phyloP scores from a whole-genome alignment of 2,797 vertebrate genomes.

The Botia kubotai region DNA sequence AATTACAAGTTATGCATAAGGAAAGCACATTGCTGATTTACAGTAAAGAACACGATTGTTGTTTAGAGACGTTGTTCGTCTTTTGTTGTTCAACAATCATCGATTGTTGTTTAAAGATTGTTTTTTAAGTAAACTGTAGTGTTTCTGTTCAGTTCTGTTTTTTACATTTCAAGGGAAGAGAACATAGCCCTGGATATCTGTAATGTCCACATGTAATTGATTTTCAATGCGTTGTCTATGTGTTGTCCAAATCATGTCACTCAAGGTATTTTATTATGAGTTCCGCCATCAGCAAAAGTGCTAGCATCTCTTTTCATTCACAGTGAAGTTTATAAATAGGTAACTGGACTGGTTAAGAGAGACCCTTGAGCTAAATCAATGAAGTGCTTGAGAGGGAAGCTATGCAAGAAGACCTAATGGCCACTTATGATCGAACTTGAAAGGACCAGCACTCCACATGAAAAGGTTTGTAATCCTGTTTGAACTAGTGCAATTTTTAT shows the following conservation, averaged over 20 bases:
- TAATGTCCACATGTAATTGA: background rate
- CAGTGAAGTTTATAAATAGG: slow-evolving; percentile 57
- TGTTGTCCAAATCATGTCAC: slow-evolving; percentile 11
- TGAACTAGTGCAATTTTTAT: slow-evolving; percentile 35
- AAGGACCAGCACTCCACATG: slow-evolving; percentile 34
- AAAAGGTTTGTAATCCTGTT: slow-evolving; percentile 43
- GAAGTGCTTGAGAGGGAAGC: slow-evolving; percentile 57
- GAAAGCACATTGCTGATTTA: background rate
- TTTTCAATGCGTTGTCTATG: background rate
- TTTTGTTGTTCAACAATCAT: too few species aligned
- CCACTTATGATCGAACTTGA: slow-evolving; percentile 52
- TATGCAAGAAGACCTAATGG: slow-evolving; percentile 61
- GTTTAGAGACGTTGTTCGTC: background rate
- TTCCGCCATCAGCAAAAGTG: background rate
- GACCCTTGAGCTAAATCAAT: slow-evolving; percentile 60
- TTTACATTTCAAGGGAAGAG: background rate
- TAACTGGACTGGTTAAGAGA: slow-evolving; percentile 58
- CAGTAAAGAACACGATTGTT: background rate
- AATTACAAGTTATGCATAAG: background rate
- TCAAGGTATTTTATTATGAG: slow-evolving; percentile 22
- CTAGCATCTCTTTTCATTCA: background rate
- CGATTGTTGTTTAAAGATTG: too few species aligned
- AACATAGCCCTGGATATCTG: background rate
- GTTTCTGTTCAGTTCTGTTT: background rate
- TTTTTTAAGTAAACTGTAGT: background rate